Percentiles rank a stretch among this genome's conserved stretches.
These are phyloP conservation scores for Neotoma lepida DNA, from an alignment of 2,113 vertebrate species.

Conservation along the genomic window DNA sequence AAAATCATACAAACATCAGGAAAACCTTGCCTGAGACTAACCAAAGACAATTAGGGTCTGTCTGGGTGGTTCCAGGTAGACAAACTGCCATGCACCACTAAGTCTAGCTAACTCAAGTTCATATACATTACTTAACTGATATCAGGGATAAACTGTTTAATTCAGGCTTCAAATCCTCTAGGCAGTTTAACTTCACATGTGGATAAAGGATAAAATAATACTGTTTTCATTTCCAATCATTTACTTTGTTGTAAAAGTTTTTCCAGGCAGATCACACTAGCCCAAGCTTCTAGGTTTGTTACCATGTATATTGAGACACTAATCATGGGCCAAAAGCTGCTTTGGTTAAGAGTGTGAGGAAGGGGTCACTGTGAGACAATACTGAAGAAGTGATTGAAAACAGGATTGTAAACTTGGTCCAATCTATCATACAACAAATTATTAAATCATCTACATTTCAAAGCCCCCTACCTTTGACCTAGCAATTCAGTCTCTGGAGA, in stretches of 20 bases:
- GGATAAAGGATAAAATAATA: not conserved
- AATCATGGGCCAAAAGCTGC: not conserved
- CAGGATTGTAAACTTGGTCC: not conserved
- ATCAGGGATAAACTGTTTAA: not conserved
- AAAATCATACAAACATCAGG: not conserved
- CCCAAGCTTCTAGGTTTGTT: not conserved
- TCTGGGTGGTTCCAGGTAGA: not conserved
- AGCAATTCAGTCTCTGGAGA: not conserved
- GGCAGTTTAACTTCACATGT: not conserved
- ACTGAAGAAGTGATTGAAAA: fast-evolving
- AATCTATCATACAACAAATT: not conserved
- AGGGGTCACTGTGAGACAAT: not conserved
- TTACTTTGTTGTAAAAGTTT: constrained; percentile 38
- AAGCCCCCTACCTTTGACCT: not conserved
- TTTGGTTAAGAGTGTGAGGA: not conserved
- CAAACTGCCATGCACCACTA: not conserved
- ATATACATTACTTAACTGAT: not conserved
- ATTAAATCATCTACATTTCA: not conserved
- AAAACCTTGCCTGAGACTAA: not conserved
- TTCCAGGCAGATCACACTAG: not conserved
- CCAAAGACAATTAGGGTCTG: not conserved
- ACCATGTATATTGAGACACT: not conserved
- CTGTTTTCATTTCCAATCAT: not conserved
- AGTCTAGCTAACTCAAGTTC: not conserved
- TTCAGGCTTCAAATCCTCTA: not conserved